Evolutionary conservation across 2,888 invertebrate species (phyloP).

Genomic region (Drosophila vallismaia): DNA sequence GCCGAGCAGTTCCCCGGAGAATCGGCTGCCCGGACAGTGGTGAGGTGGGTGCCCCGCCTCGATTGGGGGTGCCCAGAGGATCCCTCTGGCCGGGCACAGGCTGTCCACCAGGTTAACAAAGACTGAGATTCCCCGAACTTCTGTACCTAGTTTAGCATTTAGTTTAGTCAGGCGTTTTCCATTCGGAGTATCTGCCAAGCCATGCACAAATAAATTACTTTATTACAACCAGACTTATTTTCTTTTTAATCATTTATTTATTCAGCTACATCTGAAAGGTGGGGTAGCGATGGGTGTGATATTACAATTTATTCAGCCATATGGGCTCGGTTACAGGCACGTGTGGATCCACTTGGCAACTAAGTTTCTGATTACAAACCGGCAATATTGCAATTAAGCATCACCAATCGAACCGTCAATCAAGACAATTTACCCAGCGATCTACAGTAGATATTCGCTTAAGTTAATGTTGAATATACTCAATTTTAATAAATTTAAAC

Average conservation of each 20-base stretch:
- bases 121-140: slow-evolving; percentile 47
- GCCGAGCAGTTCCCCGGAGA: slow-evolving; percentile 82
- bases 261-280: slow-evolving; percentile 12
- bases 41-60: slow-evolving; percentile 82
- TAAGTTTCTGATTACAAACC: slow-evolving; percentile 1
- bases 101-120: slow-evolving; percentile 75
- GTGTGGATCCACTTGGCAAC: slow-evolving; percentile 18
- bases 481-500: background rate
- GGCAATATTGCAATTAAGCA: slow-evolving; percentile 10
- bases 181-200: background rate
- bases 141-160: slow-evolving; percentile 1
- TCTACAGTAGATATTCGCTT: background rate
- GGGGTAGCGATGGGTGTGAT: background rate
- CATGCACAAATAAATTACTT: slow-evolving; percentile 9
- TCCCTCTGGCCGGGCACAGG: slow-evolving; percentile 83
- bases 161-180: slow-evolving; percentile 1
- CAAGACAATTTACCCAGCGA: background rate
- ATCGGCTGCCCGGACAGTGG: slow-evolving; percentile 81
- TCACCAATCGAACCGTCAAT: slow-evolving; percentile 16
- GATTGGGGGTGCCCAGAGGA: slow-evolving; percentile 84
- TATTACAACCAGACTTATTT: background rate
- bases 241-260: slow-evolving; percentile 11
- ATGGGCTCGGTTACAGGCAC: slow-evolving; percentile 4
- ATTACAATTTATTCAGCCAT: slow-evolving; percentile 16
- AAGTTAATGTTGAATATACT: background rate